Percentiles rank a stretch among this genome's conserved stretches.
Conservation (phyloP, 2,888 invertebrate species). For the Stenolophus ochropezus region DNA sequence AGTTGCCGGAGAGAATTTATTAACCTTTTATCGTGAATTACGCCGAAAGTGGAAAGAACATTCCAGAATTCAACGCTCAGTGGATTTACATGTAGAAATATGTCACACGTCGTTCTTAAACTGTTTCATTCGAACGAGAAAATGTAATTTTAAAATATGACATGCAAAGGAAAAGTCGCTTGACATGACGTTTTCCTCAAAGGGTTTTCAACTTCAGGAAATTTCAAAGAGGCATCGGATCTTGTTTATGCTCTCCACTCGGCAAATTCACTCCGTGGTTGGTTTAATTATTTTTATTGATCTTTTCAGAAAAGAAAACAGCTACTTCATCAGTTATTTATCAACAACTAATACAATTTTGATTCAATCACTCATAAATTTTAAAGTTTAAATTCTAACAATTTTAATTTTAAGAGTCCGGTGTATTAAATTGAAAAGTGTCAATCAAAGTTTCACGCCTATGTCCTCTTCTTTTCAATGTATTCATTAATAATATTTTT, state of each 20-base stretch:
- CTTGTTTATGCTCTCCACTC: not conserved
- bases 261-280: not conserved
- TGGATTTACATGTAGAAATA: constrained; percentile 3
- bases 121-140: constrained; percentile 1
- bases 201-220: constrained; percentile 19
- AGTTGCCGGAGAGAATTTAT: constrained; percentile 21
- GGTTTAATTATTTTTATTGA: not conserved
- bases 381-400: too few species aligned
- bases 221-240: constrained; percentile 18
- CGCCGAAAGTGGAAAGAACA: not conserved
- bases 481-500: too few species aligned
- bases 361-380: too few species aligned
- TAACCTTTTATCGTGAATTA: constrained; percentile 46
- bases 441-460: too few species aligned
- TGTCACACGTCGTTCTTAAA: constrained; percentile 22
- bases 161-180: constrained; percentile 13
- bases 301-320: not conserved
- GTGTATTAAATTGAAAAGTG: too few species aligned
- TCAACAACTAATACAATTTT: too few species aligned
- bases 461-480: too few species aligned
- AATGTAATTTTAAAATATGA: constrained; percentile 30
- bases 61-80: not conserved
- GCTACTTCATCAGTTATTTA: too few species aligned
- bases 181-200: constrained; percentile 24
- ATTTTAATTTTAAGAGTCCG: too few species aligned